A percentile compares a stretch with the other conserved stretches of the same genome.
These are phyloP conservation scores for Sarcophaga caerulescens DNA, from an alignment of 2,888 invertebrate genomes.

Conservation along the genomic window DNA sequence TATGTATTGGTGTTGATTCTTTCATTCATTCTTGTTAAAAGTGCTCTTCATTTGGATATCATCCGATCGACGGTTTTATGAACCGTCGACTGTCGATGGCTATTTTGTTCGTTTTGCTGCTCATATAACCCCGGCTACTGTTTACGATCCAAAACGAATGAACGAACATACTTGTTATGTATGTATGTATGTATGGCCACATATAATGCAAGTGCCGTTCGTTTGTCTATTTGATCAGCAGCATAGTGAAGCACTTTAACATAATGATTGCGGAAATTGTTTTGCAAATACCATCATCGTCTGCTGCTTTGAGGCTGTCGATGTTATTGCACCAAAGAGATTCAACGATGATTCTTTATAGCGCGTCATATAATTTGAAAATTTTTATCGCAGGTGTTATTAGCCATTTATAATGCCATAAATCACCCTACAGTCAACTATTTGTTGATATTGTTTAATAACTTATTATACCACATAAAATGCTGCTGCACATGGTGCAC, in stretches of 20 bases:
- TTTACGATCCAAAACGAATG: slow-evolving; percentile 21
- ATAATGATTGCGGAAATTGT: slow-evolving; percentile 60
- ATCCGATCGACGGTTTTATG: too few species aligned
- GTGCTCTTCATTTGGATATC: too few species aligned
- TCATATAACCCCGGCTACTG: slow-evolving; percentile 58
- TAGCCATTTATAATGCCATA: slow-evolving; percentile 4
- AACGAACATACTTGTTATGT: too few species aligned
- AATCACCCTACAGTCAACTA: background rate
- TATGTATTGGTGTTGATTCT: background rate
- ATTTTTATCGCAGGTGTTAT: slow-evolving; percentile 53
- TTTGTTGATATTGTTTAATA: background rate
- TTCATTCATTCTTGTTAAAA: background rate
- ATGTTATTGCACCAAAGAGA: background rate
- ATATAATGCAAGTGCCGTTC: slow-evolving; percentile 10
- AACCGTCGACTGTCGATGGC: too few species aligned
- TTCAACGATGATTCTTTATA: slow-evolving; percentile 10
- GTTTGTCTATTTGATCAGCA: slow-evolving; percentile 39
- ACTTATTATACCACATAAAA: too few species aligned
- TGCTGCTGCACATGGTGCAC: too few species aligned
- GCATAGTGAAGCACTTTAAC: slow-evolving; percentile 20
- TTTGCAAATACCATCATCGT: slow-evolving; percentile 35
- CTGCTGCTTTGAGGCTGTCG: background rate
- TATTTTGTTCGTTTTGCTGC: background rate
- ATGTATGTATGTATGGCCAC: too few species aligned
- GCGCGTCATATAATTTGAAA: slow-evolving; percentile 27